Conservation (phyloP, 2,797 vertebrate genomes). For the Naso thynnoides region DNA sequence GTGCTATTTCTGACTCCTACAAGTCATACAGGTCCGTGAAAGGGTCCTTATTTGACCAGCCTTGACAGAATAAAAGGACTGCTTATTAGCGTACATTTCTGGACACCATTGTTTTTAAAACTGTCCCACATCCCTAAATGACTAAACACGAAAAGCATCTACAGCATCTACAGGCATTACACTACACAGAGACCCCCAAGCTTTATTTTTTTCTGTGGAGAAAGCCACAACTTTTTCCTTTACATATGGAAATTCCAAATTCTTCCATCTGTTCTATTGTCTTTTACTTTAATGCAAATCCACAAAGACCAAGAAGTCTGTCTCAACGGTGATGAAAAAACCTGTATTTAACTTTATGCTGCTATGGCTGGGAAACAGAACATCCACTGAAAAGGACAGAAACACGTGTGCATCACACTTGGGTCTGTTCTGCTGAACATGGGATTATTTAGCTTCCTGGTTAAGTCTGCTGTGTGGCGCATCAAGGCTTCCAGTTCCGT, state of each 20-base stretch:
- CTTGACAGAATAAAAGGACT: neutral
- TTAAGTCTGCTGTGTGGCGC: neutral
- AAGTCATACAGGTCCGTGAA: neutral
- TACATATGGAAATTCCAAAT: constrained; percentile 1
- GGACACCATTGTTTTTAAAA: neutral
- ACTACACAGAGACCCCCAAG: no score
- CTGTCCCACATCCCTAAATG: neutral
- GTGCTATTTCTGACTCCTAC: neutral
- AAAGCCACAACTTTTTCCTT: neutral
- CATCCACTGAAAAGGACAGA: neutral
- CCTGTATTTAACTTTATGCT: neutral
- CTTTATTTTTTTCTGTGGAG: neutral
- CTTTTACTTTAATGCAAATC: neutral
- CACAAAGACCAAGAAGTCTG: neutral
- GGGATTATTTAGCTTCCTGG: constrained; percentile 19
- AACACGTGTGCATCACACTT: neutral
- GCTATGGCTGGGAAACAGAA: neutral
- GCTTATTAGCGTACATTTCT: neutral
- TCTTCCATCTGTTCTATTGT: constrained; percentile 12
- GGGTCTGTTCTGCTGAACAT: neutral
- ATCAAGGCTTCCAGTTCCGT: neutral
- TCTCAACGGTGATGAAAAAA: neutral
- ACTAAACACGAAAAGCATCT: neutral
- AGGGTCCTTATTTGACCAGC: neutral
- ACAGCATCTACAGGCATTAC: neutral